A percentile compares a stretch with the other conserved stretches of the same genome.
Evolutionary conservation across 2,797 vertebrate genomes (phyloP).

Genomic region (Eidolon dupreanum): DNA sequence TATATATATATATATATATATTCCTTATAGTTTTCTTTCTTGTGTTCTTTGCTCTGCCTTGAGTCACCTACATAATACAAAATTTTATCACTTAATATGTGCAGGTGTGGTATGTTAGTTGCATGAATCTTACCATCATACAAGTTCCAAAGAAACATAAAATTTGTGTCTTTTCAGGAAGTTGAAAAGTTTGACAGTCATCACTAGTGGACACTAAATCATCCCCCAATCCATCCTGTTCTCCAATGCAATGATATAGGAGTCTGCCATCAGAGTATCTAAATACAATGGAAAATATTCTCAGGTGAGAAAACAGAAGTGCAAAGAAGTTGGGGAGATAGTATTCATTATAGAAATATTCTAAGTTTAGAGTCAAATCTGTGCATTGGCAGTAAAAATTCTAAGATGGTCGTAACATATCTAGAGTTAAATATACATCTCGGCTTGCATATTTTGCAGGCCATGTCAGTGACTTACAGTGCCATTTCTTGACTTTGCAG

Average conservation of each 20-base stretch:
- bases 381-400: conserved; percentile 21
- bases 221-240: not conserved
- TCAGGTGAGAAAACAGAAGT: not conserved
- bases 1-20: not conserved
- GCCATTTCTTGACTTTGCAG: not conserved
- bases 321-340: not conserved
- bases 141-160: not conserved
- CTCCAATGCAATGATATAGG: not conserved
- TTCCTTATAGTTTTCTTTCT: conserved; percentile 1
- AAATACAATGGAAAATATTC: not conserved
- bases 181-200: not conserved
- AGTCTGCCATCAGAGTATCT: not conserved
- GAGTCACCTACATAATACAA: not conserved
- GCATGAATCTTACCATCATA: not conserved
- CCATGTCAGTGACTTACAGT: not conserved
- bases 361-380: not conserved
- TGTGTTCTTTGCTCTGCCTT: not conserved
- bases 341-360: conserved; percentile 28
- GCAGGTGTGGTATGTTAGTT: not conserved
- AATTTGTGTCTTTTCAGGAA: conserved; percentile 26
- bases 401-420: not conserved
- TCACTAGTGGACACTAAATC: not conserved
- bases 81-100: not conserved
- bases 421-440: not conserved
- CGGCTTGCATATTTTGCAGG: not conserved